These are phyloP conservation scores for Gymnocypris eckloni DNA, from an alignment of 2,797 vertebrate genomes.

Conservation along the genomic window DNA sequence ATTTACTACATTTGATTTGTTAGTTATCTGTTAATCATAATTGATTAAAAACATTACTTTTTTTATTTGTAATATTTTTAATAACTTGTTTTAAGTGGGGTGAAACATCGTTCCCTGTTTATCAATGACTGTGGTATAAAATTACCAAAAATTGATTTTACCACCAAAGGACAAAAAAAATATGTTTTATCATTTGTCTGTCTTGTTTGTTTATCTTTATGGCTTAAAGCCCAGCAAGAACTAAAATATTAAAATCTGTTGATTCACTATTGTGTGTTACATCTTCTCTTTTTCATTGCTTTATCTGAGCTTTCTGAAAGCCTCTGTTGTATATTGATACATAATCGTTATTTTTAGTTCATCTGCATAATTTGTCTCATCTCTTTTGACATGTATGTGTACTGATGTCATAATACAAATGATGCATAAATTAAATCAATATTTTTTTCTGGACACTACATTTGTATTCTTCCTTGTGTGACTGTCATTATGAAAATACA, in stretches of 20 bases:
- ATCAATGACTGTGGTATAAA: not conserved
- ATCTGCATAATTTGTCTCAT: constrained; percentile 37
- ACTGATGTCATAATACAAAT: constrained; percentile 74
- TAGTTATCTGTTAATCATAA: constrained; percentile 38
- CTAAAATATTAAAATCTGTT: constrained; percentile 38
- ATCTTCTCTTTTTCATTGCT: constrained; percentile 29
- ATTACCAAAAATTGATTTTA: not conserved
- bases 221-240: constrained; percentile 50
- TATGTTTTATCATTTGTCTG: not conserved
- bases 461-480: not conserved
- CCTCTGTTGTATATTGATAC: constrained; percentile 44
- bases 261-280: constrained; percentile 6
- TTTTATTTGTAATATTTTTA: not conserved
- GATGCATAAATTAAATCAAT: constrained; percentile 73
- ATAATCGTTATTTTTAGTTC: constrained; percentile 28
- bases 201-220: constrained; percentile 9
- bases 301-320: constrained; percentile 59
- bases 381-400: constrained; percentile 64
- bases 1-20: constrained; percentile 54
- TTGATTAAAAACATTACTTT: constrained; percentile 1
- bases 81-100: constrained; percentile 18
- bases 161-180: constrained; percentile 14
- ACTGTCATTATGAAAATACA: not conserved
- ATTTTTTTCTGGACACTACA: constrained; percentile 52
- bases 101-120: not conserved